Conservation (phyloP, 1,140 invertebrate species). For the Hypothenemus hampei region DNA sequence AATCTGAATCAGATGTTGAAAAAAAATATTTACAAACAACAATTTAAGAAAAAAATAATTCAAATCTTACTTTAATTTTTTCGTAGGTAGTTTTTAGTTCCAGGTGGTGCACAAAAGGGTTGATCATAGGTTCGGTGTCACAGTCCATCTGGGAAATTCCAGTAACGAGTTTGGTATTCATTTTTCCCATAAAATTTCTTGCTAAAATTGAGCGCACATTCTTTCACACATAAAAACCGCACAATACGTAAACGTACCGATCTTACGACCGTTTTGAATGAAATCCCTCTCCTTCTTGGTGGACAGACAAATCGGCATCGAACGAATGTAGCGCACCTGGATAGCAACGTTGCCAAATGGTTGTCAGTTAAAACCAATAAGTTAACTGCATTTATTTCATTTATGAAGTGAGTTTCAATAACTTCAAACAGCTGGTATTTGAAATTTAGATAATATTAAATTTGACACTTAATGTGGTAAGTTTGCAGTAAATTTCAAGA, state of each 20-base stretch:
- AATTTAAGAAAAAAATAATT: not conserved
- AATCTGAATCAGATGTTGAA: not conserved
- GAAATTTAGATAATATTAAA: too few relatives aligned
- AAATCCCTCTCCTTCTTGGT: conserved; percentile 11
- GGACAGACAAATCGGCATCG: conserved; percentile 7
- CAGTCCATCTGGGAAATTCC: conserved; percentile 39
- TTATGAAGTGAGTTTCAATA: not conserved
- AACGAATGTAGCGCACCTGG: conserved; percentile 26
- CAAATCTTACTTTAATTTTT: conserved; percentile 78
- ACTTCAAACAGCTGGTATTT: too few relatives aligned
- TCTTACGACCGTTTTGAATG: conserved; percentile 19
- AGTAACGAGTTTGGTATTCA: conserved; percentile 35
- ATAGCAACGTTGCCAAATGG: conserved; percentile 18
- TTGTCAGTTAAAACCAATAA: too few relatives aligned
- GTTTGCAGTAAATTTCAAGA: not conserved
- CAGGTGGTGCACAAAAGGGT: conserved; percentile 79
- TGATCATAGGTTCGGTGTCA: conserved; percentile 55
- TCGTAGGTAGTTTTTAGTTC: conserved; percentile 78
- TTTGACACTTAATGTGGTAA: too few relatives aligned
- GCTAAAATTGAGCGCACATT: conserved; percentile 1
- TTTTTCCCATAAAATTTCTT: conserved; percentile 9
- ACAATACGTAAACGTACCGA: not conserved
- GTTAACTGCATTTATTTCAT: too few relatives aligned
- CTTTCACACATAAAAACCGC: not conserved
- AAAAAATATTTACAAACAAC: not conserved